A percentile compares a stretch with the other conserved stretches of the same genome.
Evolutionary conservation across 2,888 invertebrate genomes (phyloP).

Genomic region (Trissoscelio sp.): DNA sequence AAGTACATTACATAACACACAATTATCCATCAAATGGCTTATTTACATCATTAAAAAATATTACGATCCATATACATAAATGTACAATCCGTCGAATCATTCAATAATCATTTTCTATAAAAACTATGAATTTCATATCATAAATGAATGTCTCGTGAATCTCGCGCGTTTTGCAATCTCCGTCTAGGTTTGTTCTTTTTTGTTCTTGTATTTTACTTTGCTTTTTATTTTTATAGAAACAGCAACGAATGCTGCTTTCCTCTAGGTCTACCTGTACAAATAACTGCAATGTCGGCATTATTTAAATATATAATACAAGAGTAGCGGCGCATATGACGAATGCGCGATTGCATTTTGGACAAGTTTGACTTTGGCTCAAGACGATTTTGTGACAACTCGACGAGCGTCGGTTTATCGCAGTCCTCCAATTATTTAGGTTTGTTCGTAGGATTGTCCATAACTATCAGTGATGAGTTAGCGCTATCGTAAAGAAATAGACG

Average conservation of each 20-base stretch:
- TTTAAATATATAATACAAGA: slow-evolving; percentile 61
- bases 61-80: slow-evolving; percentile 13
- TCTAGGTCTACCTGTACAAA: slow-evolving; percentile 58
- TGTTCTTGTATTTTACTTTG: neutral
- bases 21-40: slow-evolving; percentile 6
- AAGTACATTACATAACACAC: neutral
- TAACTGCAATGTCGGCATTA: slow-evolving; percentile 32
- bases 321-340: slow-evolving; percentile 72
- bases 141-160: slow-evolving; percentile 18
- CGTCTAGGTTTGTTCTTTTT: slow-evolving; percentile 8
- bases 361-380: slow-evolving; percentile 73
- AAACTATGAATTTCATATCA: neutral
- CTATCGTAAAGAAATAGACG: slow-evolving; percentile 44
- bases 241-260: slow-evolving; percentile 15
- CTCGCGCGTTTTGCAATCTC: slow-evolving; percentile 20
- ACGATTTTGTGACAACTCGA: slow-evolving; percentile 44
- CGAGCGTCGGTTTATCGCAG: slow-evolving; percentile 67
- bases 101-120: neutral
- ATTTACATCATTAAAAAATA: slow-evolving; percentile 45
- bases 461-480: slow-evolving; percentile 56
- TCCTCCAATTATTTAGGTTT: slow-evolving; percentile 15
- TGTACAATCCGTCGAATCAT: slow-evolving; percentile 7
- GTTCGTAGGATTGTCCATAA: slow-evolving; percentile 37
- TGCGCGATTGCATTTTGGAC: slow-evolving; percentile 71
- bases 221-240: slow-evolving; percentile 5